Base-by-base conservation (phyloP, 92 coral and sea anemone genomes). In the Parazoanthus darwini region DNA sequence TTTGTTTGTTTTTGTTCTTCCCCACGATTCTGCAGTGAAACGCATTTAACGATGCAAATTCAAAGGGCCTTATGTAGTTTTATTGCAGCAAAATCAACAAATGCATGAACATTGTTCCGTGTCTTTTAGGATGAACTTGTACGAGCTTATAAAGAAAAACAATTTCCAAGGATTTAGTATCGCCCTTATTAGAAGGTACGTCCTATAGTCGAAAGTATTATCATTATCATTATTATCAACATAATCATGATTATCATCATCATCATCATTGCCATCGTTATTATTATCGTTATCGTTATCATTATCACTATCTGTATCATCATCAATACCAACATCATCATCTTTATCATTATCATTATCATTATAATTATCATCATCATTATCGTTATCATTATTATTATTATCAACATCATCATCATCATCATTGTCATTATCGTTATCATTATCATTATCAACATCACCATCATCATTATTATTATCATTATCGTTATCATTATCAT, bases 91-190 rank as follows among this genome's bases (percentile, higher is more conserved):
- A 46, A 46, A 46, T 9, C 11, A 46, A 46, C 9, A 6, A 46
- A 6, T 4, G 74, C 25, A 25, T 8, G 74, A 37, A 75, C 42
- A 44, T 36, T 75, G 20, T 79, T 68, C n/a, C 72, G 7, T 84
- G 15, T 43, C 42, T 75, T 87, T 8, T 87, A 96, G 98, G 71
- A 91, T 97, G 93, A 97, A 97, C 93, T 86, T 97, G 42, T 97
- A 97, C 85, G 99, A 97, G 78, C 86, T 97, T 80, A 97, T 96
- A 58, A 97, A 97, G 92, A 97, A 97, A 85, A 97, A 97, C 87
- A 97, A 94, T 77, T 97, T 97, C 83, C 99, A 97, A 91, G 99
- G 99, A 87, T 97, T 97, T 85, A 95, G 99, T 75, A 84, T 97
- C 71, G 94, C 99, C 22, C 96, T 96, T 79, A 94, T 95, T 68